A percentile compares a stretch with the other conserved stretches of the same genome.
phyloP scores from a whole-genome alignment of 2,797 vertebrate genomes.

The Odontamblyopus lacepedii region DNA sequence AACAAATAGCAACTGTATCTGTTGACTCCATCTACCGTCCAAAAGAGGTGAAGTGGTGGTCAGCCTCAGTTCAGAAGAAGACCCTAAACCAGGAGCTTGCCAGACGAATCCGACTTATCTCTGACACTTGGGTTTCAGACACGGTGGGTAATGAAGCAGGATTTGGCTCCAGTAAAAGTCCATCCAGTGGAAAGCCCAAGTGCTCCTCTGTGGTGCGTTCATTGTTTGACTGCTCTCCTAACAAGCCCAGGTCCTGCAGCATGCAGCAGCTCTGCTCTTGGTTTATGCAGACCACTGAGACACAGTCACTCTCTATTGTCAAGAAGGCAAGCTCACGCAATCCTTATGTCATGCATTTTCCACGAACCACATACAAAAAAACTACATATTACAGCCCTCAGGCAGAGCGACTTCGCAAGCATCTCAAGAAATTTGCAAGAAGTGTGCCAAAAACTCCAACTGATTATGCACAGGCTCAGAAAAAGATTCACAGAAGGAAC shows the following conservation, averaged over 20 bases:
- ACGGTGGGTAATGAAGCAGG: slow-evolving; percentile 64
- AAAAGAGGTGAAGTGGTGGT: slow-evolving; percentile 89
- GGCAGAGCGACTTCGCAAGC: slow-evolving; percentile 86
- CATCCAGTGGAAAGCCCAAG: slow-evolving; percentile 61
- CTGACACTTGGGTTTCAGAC: slow-evolving; percentile 90
- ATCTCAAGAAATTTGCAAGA: slow-evolving; percentile 94
- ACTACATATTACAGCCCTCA: slow-evolving; percentile 83
- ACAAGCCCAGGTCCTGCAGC: slow-evolving; percentile 80
- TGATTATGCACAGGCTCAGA: slow-evolving; percentile 80
- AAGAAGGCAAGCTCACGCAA: slow-evolving; percentile 90
- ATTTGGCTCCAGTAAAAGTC: slow-evolving; percentile 45
- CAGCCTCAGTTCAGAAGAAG: slow-evolving; percentile 82
- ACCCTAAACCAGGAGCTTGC: slow-evolving; percentile 87
- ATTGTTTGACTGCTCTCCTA: slow-evolving; percentile 85
- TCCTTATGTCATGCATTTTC: slow-evolving; percentile 85
- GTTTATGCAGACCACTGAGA: slow-evolving; percentile 99
- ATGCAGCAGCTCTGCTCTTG: slow-evolving; percentile 90
- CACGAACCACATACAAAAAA: slow-evolving; percentile 77
- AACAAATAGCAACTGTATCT: slow-evolving; percentile 77
- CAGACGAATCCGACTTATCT: slow-evolving; percentile 85
- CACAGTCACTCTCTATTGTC: slow-evolving; percentile 90
- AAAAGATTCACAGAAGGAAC: slow-evolving; percentile 73
- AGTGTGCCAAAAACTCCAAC: slow-evolving; percentile 88
- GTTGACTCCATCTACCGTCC: slow-evolving; percentile 85
- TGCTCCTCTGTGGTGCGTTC: slow-evolving; percentile 84